Evolutionary conservation across 2,113 vertebrate species (phyloP).

Genomic region (Boulengeromyrus knoepffleri): DNA sequence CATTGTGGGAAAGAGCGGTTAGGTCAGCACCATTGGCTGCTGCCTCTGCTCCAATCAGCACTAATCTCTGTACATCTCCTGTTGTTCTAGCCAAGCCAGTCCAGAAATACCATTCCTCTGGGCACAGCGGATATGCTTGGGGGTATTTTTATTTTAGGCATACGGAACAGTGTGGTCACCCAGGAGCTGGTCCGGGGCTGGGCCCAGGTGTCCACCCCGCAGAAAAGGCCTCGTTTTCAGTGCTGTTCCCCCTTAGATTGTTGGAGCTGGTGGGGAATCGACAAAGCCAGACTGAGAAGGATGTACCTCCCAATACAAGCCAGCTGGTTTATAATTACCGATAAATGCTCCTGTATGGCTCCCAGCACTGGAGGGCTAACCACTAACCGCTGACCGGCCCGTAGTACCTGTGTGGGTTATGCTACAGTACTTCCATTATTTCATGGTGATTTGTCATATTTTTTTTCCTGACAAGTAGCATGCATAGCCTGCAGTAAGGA

Average conservation of each 20-base stretch:
- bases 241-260: not conserved
- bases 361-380: not conserved
- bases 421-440: not conserved
- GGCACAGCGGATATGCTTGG: constrained; percentile 28
- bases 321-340: not conserved
- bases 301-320: not conserved
- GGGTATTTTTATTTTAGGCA: constrained; percentile 31
- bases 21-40: constrained; percentile 26
- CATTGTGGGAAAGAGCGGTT: constrained; percentile 21
- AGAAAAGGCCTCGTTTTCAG: not conserved
- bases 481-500: not conserved
- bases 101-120: constrained; percentile 37
- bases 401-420: not conserved
- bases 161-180: constrained; percentile 29
- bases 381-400: not conserved
- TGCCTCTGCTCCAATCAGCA: constrained; percentile 37
- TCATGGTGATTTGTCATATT: not conserved
- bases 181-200: not conserved
- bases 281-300: not conserved
- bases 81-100: constrained; percentile 31
- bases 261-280: not conserved
- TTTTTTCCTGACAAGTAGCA: not conserved
- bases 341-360: not conserved
- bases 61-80: constrained; percentile 50
- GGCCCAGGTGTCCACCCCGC: not conserved